phyloP scores from a whole-genome alignment of 2,113 vertebrate species.

The Myiozetetes cayanensis region DNA sequence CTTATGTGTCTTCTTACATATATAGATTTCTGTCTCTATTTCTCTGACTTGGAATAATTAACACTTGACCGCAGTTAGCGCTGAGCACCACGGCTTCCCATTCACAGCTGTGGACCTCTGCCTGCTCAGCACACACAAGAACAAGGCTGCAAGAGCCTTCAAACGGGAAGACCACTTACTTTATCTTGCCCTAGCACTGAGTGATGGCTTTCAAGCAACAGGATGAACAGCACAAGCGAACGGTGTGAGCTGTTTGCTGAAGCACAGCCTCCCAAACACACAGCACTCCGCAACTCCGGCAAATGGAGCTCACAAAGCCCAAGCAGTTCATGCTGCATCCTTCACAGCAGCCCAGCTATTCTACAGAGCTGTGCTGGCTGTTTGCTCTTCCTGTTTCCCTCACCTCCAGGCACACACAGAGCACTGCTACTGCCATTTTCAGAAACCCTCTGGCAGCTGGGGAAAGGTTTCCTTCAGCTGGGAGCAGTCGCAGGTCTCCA shows the following conservation, averaged over 20 bases:
- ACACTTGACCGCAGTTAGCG: background rate
- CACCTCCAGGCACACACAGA: background rate
- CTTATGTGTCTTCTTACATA: rapidly evolving
- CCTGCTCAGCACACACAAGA: background rate
- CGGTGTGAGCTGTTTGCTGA: rapidly evolving
- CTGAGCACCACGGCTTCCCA: background rate
- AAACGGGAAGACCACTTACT: background rate
- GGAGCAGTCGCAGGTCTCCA: slow-evolving; percentile 63
- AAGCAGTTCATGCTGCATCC: background rate
- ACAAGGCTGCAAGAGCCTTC: background rate
- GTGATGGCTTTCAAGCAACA: background rate
- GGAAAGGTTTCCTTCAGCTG: slow-evolving; percentile 57
- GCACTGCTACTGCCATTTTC: background rate
- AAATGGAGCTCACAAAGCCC: background rate
- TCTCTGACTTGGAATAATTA: background rate
- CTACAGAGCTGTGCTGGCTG: background rate
- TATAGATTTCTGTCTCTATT: background rate
- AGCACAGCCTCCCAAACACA: background rate
- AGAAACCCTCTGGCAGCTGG: slow-evolving; percentile 29
- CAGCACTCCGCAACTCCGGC: background rate
- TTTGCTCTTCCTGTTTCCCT: background rate
- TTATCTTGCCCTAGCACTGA: background rate
- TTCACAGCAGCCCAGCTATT: background rate
- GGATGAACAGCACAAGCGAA: background rate
- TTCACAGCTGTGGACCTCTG: background rate